These are phyloP conservation scores for Sinocyclocheilus grahami DNA, from an alignment of 2,113 vertebrate species.

Conservation along the genomic window DNA sequence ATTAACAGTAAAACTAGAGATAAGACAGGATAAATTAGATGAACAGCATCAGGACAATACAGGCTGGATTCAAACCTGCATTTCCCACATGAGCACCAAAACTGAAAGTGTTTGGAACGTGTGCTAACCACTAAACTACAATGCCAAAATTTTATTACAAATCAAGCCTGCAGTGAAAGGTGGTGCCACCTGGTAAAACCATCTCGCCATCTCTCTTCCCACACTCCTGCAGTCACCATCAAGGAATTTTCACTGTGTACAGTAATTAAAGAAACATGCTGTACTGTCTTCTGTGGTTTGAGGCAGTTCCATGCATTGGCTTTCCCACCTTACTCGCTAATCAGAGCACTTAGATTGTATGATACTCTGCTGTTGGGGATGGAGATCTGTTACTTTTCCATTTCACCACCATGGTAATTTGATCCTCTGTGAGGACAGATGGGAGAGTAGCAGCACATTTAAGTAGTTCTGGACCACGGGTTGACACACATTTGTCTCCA, in stretches of 20 bases:
- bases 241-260: conserved; percentile 33
- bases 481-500: conserved; percentile 55
- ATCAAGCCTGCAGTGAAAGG: background rate
- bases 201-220: conserved; percentile 42
- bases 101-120: background rate
- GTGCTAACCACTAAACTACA: background rate
- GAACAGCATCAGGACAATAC: background rate
- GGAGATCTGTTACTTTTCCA: conserved; percentile 45
- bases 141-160: background rate
- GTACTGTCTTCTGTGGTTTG: conserved; percentile 29
- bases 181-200: conserved; percentile 43
- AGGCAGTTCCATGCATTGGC: conserved; percentile 27
- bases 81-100: background rate
- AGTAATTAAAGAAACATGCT: conserved; percentile 6
- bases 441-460: background rate
- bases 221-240: conserved; percentile 37
- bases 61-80: background rate
- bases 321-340: conserved; percentile 39
- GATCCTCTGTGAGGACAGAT: conserved; percentile 38
- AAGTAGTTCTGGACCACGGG: conserved; percentile 55
- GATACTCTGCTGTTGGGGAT: background rate
- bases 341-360: conserved; percentile 16
- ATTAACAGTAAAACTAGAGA: background rate
- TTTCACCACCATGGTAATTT: conserved; percentile 55
- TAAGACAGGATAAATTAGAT: background rate